Percentiles rank a stretch among this genome's conserved stretches.
phyloP scores from a whole-genome alignment of 2,797 vertebrate species.

The Muscicapa striata region DNA sequence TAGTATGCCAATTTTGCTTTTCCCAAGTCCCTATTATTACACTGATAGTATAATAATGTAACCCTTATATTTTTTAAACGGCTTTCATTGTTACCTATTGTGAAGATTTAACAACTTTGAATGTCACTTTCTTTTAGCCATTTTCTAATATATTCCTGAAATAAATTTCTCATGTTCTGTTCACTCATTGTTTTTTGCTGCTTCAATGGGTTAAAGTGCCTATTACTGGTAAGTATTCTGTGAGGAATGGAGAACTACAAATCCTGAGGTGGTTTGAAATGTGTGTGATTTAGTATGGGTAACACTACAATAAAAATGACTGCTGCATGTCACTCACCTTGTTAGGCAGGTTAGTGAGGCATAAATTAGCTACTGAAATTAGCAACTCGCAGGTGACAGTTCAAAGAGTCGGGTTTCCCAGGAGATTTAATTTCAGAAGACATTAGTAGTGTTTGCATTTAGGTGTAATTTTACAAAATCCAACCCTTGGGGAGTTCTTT shows the following conservation, averaged over 20 bases:
- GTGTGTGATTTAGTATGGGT: slow-evolving; percentile 39
- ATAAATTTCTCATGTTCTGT: slow-evolving; percentile 72
- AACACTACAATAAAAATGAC: slow-evolving; percentile 39
- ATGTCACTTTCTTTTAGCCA: slow-evolving; percentile 36
- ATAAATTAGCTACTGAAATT: slow-evolving; percentile 59
- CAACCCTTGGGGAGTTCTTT: neutral
- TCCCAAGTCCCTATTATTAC: slow-evolving; percentile 18
- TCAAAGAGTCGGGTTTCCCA: neutral
- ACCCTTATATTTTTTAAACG: slow-evolving; percentile 44
- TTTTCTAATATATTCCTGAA: slow-evolving; percentile 49
- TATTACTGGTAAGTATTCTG: slow-evolving; percentile 93
- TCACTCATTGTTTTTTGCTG: slow-evolving; percentile 81
- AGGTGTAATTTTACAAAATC: neutral
- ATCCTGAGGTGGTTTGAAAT: slow-evolving; percentile 46
- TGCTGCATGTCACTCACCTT: slow-evolving; percentile 49
- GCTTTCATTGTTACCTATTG: slow-evolving; percentile 55
- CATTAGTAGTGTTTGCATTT: slow-evolving; percentile 23
- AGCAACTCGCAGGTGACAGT: slow-evolving; percentile 42
- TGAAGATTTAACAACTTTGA: slow-evolving; percentile 57
- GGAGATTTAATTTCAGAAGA: slow-evolving; percentile 23
- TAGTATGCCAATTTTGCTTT: slow-evolving; percentile 51
- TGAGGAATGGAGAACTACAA: slow-evolving; percentile 38
- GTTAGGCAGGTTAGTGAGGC: slow-evolving; percentile 56
- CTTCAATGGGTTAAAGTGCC: slow-evolving; percentile 89
- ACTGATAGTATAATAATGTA: slow-evolving; percentile 1